These are phyloP conservation scores for Rhingia campestris DNA, from an alignment of 2,888 invertebrate species.

Conservation along the genomic window DNA sequence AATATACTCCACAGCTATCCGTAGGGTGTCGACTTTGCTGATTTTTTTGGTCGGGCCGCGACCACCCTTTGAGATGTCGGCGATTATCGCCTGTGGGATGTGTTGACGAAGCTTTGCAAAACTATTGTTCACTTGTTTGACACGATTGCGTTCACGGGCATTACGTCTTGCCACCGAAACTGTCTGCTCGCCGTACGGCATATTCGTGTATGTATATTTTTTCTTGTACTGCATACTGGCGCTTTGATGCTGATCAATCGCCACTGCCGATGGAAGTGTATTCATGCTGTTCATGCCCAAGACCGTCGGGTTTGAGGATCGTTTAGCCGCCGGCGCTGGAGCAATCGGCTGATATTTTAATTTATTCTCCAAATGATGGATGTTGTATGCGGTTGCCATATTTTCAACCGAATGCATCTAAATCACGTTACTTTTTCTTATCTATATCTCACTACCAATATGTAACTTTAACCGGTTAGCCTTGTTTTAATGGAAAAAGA, in stretches of 20 bases:
- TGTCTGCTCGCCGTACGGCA: conserved; percentile 89
- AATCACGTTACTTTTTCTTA: conserved; percentile 57
- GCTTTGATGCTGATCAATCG: conserved; percentile 32
- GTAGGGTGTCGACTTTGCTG: conserved; percentile 94
- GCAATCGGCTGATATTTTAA: conserved; percentile 83
- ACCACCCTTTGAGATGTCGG: conserved; percentile 87
- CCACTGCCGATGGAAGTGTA: conserved; percentile 39
- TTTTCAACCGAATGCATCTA: conserved; percentile 49
- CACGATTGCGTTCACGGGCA: conserved; percentile 96
- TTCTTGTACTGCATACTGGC: conserved; percentile 84
- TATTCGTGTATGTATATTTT: conserved; percentile 88
- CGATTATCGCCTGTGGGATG: conserved; percentile 91
- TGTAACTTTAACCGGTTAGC: conserved; percentile 40
- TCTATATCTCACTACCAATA: conserved; percentile 47
- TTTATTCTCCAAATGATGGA: conserved; percentile 75
- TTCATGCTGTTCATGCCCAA: conserved; percentile 74
- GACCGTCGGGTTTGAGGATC: conserved; percentile 52
- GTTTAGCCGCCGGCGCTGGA: conserved; percentile 83
- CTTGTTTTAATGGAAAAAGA: conserved; percentile 33
- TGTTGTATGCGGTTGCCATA: conserved; percentile 72
- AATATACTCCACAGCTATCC: conserved; percentile 95
- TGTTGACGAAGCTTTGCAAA: conserved; percentile 95
- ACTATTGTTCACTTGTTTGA: conserved; percentile 97
- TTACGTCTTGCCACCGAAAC: conserved; percentile 95
- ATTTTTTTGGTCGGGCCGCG: conserved; percentile 91